phyloP scores from a whole-genome alignment of 2,113 vertebrate species.

The Menidia beryllina region DNA sequence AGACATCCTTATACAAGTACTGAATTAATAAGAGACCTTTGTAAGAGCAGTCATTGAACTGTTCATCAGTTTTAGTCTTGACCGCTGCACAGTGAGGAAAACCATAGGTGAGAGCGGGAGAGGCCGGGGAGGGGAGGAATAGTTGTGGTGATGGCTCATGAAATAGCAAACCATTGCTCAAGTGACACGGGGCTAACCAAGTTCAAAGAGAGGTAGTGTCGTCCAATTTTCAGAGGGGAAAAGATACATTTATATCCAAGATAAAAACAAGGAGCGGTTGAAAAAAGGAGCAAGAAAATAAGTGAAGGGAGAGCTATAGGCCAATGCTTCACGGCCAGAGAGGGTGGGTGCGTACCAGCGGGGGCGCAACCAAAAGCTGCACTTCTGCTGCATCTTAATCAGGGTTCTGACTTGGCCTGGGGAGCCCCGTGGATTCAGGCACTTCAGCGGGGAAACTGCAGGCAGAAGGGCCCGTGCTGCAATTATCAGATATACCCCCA shows the following conservation, averaged over 20 bases:
- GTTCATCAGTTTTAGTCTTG: conserved; percentile 45
- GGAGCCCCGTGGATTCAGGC: conserved; percentile 35
- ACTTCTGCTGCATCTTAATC: conserved; percentile 57
- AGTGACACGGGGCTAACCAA: conserved; percentile 41
- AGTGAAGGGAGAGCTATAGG: neutral
- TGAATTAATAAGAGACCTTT: conserved; percentile 41
- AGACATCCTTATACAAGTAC: conserved; percentile 18
- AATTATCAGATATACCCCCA: conserved; percentile 53
- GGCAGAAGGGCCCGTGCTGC: conserved; percentile 35
- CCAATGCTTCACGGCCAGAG: conserved; percentile 1
- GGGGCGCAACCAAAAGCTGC: conserved; percentile 38
- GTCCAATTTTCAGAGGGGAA: conserved; percentile 44
- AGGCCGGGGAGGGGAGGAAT: conserved; percentile 26
- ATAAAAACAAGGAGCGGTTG: neutral
- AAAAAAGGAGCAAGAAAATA: neutral
- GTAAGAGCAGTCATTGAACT: conserved; percentile 44
- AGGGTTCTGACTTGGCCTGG: conserved; percentile 43
- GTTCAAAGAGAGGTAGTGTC: conserved; percentile 55
- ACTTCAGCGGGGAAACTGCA: conserved; percentile 32
- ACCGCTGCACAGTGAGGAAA: conserved; percentile 13
- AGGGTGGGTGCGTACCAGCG: conserved; percentile 15
- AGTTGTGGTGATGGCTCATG: conserved; percentile 12
- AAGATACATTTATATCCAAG: conserved; percentile 40
- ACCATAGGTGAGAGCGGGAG: neutral
- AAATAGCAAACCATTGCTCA: conserved; percentile 64